These are phyloP conservation scores for Meloidogyne exigua DNA, from an alignment of 1,140 invertebrate species.

Conservation along the genomic window DNA sequence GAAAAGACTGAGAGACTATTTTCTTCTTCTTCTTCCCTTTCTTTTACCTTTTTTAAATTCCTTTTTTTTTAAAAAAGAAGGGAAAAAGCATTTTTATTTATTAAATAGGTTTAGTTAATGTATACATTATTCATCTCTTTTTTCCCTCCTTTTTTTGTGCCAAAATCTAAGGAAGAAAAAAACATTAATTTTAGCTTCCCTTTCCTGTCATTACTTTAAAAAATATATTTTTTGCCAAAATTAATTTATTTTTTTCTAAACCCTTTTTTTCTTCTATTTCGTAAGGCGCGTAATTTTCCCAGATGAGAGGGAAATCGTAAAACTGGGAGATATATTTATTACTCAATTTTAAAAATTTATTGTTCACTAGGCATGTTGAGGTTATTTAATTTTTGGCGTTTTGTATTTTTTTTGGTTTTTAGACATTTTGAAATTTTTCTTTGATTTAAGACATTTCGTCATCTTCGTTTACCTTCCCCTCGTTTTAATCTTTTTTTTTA, in stretches of 20 bases:
- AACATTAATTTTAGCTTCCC: not conserved
- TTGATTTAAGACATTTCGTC: not conserved
- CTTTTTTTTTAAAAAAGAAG: not conserved
- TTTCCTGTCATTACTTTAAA: slow-evolving; percentile 2
- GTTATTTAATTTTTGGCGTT: no score
- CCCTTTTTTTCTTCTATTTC: not conserved
- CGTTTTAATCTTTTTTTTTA: no score
- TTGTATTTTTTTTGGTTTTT: not conserved
- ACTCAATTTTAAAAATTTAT: no score
- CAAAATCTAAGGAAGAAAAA: not conserved
- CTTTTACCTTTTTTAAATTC: not conserved
- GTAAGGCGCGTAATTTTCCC: not conserved
- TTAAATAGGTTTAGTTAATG: not conserved
- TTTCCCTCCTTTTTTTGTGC: not conserved
- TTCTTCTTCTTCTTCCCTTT: no score
- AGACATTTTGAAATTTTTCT: not conserved
- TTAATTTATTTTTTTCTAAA: not conserved
- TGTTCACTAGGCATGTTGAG: no score
- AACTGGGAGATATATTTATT: not conserved
- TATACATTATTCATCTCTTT: not conserved
- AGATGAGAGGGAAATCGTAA: not conserved
- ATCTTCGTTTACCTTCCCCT: no score
- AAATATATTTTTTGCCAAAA: not conserved
- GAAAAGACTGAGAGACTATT: no score
- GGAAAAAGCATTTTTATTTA: no score